Evolutionary conservation across 2,888 invertebrate genomes (phyloP).

Genomic region (Lordiphosa fenestrarum): DNA sequence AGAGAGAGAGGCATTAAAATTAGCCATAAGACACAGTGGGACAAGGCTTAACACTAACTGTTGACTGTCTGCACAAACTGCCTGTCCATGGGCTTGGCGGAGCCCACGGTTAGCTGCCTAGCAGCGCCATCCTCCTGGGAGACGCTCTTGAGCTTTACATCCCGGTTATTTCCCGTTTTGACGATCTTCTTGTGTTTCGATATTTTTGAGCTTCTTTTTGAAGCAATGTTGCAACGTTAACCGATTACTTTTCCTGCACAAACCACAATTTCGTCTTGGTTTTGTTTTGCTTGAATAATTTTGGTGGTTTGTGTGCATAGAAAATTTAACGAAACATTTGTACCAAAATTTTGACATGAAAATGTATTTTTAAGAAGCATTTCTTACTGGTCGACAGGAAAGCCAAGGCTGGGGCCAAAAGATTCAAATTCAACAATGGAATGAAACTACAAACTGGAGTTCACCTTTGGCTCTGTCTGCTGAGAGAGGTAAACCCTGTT

Average conservation of each 20-base stretch:
- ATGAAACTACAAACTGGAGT: too few species aligned
- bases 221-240: not conserved
- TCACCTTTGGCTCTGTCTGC: too few species aligned
- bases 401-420: not conserved
- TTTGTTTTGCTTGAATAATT: not conserved
- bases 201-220: conserved; percentile 5
- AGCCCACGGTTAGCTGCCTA: conserved; percentile 8
- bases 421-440: not conserved
- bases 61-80: conserved; percentile 35
- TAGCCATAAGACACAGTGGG: not conserved
- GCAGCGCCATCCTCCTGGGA: conserved; percentile 20
- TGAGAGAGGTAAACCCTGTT: too few species aligned
- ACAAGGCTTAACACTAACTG: conserved; percentile 34
- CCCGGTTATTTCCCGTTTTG: conserved; percentile 27
- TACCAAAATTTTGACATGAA: conserved; percentile 26
- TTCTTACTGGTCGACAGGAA: not conserved
- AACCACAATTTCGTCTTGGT: not conserved
- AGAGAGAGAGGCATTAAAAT: conserved; percentile 13
- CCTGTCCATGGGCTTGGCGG: conserved; percentile 24
- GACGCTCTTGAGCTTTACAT: conserved; percentile 25
- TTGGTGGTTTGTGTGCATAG: conserved; percentile 12
- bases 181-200: conserved; percentile 8
- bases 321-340: conserved; percentile 28
- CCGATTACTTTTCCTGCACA: not conserved
- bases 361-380: not conserved